phyloP scores from a whole-genome alignment of 2,797 vertebrate genomes.

The Danio jaintianensis region DNA sequence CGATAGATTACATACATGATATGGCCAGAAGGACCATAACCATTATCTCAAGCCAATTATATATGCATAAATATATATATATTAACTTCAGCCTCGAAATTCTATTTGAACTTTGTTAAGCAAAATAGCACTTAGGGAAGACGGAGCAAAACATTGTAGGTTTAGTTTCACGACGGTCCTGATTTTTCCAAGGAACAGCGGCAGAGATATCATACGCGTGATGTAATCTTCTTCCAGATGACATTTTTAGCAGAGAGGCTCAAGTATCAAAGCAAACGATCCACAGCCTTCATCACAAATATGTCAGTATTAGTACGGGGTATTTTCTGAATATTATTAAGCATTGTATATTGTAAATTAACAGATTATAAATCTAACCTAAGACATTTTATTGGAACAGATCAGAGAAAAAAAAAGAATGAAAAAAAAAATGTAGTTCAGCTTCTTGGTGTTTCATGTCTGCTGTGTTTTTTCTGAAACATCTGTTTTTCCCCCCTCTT shows the following conservation, averaged over 20 bases:
- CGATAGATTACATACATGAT: constrained; percentile 48
- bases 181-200: constrained; percentile 59
- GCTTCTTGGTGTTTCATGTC: constrained; percentile 94
- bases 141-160: constrained; percentile 39
- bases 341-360: constrained; percentile 99
- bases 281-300: constrained; percentile 90
- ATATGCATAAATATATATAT: constrained; percentile 56
- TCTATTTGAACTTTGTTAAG: constrained; percentile 62
- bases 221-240: constrained; percentile 89
- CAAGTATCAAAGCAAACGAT: constrained; percentile 87
- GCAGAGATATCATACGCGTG: constrained; percentile 76
- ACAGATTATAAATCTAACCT: constrained; percentile 98
- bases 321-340: constrained; percentile 96
- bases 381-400: constrained; percentile 84
- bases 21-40: constrained; percentile 54
- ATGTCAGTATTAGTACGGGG: constrained; percentile 96
- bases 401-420: constrained; percentile 79
- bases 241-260: constrained; percentile 83
- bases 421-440: constrained; percentile 88
- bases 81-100: constrained; percentile 57
- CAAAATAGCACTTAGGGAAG: constrained; percentile 61
- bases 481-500: constrained; percentile 56
- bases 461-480: constrained; percentile 84
- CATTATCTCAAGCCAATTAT: constrained; percentile 52
- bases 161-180: constrained; percentile 43